Conservation (phyloP, 2,797 vertebrate genomes). For the Leucoraja ocellata region DNA sequence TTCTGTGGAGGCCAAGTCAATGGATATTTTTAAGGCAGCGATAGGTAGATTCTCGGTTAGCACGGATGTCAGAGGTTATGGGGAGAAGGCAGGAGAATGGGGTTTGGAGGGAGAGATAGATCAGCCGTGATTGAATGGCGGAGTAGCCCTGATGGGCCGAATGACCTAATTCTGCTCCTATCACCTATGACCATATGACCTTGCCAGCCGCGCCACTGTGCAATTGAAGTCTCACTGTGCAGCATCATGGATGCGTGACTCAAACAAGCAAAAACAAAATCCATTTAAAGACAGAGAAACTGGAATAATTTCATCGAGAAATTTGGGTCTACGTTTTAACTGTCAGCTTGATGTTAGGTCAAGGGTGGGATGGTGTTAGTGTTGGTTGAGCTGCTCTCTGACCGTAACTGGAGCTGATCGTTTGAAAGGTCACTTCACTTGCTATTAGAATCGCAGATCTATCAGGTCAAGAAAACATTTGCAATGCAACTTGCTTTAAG, state of each 20-base stretch:
- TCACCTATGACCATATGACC: too few species aligned
- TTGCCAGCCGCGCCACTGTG: too few species aligned
- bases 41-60: too few species aligned
- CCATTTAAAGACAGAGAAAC: not conserved
- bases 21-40: too few species aligned
- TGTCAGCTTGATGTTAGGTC: not conserved
- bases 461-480: not conserved
- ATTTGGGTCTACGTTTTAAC: not conserved
- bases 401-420: not conserved
- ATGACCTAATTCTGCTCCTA: too few species aligned
- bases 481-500: not conserved
- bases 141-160: too few species aligned
- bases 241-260: too few species aligned
- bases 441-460: not conserved
- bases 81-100: too few species aligned
- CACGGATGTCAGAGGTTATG: too few species aligned
- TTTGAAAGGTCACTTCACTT: constrained; percentile 13
- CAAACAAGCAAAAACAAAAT: not conserved
- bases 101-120: too few species aligned
- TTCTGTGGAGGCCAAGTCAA: too few species aligned
- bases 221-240: not conserved
- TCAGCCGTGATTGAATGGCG: too few species aligned
- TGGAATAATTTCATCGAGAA: not conserved
- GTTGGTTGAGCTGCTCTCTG: not conserved
- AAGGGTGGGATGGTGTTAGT: not conserved